phyloP scores from a whole-genome alignment of 1,140 invertebrate genomes.

The Drosophila sucinea region DNA sequence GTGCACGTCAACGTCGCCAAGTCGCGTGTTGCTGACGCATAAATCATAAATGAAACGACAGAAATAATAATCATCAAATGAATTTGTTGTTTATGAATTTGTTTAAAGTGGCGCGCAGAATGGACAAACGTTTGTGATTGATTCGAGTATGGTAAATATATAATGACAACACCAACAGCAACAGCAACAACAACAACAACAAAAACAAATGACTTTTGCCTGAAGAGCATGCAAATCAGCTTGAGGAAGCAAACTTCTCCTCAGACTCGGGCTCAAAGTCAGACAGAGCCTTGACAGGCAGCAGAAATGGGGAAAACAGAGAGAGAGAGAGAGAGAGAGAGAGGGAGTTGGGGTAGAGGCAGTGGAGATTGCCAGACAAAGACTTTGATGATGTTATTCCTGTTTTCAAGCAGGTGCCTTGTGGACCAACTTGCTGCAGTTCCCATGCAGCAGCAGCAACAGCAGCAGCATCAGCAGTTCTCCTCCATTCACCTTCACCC shows the following conservation, averaged over 20 bases:
- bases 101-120: slow-evolving; percentile 75
- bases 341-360: not conserved
- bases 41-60: slow-evolving; percentile 67
- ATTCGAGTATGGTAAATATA: slow-evolving; percentile 70
- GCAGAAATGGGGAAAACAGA: not conserved
- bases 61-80: slow-evolving; percentile 72
- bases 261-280: not conserved
- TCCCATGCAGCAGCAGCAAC: slow-evolving; percentile 34
- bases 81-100: slow-evolving; percentile 76
- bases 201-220: slow-evolving; percentile 36
- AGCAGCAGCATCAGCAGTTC: slow-evolving; percentile 31
- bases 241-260: slow-evolving; percentile 18
- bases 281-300: slow-evolving; percentile 30
- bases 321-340: not conserved
- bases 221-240: slow-evolving; percentile 72
- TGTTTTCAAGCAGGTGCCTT: slow-evolving; percentile 59
- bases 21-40: slow-evolving; percentile 77
- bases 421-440: not conserved
- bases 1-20: slow-evolving; percentile 35
- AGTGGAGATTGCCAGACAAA: slow-evolving; percentile 25
- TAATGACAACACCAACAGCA: slow-evolving; percentile 47
- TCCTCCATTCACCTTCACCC: slow-evolving; percentile 13
- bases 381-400: slow-evolving; percentile 53
- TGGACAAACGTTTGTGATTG: slow-evolving; percentile 60
- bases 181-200: slow-evolving; percentile 29